These are phyloP conservation scores for Myotis findleyi DNA, from an alignment of 2,797 vertebrate species.

Conservation along the genomic window DNA sequence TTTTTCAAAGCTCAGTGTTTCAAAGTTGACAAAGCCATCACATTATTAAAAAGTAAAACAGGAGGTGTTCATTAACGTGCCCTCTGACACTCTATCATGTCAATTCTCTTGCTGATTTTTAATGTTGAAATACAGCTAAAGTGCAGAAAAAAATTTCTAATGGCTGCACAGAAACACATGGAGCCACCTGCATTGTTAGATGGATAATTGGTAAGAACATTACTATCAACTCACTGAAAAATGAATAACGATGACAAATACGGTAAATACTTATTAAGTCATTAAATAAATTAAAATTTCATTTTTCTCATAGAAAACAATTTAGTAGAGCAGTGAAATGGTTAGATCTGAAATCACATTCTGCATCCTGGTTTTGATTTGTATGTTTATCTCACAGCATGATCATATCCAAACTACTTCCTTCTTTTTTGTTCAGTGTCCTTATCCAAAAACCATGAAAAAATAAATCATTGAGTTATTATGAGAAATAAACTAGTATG, in stretches of 20 bases:
- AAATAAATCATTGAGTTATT: not conserved
- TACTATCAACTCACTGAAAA: not conserved
- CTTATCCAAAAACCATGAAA: not conserved
- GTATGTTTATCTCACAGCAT: not conserved
- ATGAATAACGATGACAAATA: not conserved
- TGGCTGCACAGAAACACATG: not conserved
- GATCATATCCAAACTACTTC: not conserved
- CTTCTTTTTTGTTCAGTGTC: not conserved
- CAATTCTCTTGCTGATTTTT: conserved; percentile 48
- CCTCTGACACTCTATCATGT: conserved; percentile 61
- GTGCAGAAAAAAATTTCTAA: not conserved
- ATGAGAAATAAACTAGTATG: not conserved
- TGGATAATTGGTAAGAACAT: not conserved
- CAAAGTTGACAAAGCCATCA: conserved; percentile 73
- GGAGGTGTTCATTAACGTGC: not conserved
- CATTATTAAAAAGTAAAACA: conserved; percentile 76
- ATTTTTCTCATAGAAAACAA: not conserved
- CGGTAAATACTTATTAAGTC: not conserved
- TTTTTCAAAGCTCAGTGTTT: conserved; percentile 74
- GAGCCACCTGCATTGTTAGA: not conserved
- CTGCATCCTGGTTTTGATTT: not conserved
- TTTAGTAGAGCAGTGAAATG: not conserved
- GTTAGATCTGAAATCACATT: not conserved
- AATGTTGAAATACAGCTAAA: conserved; percentile 49
- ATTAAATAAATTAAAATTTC: not conserved